Conservation (phyloP, 1,140 invertebrate species). For the Bathynomus jamesi region DNA sequence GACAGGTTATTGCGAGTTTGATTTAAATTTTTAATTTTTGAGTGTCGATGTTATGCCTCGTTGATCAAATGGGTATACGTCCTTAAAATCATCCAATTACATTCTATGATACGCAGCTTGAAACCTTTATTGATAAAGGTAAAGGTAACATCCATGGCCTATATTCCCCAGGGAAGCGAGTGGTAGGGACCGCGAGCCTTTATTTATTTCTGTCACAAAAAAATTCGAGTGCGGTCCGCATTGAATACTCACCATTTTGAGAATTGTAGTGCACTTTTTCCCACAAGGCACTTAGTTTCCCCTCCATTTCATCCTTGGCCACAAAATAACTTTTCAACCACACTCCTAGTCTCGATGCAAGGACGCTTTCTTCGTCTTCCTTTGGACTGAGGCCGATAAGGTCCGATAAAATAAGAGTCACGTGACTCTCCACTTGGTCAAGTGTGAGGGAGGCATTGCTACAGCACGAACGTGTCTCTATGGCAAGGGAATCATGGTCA, state of each 20-base stretch:
- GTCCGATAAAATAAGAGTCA: constrained; percentile 40
- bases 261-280: constrained; percentile 39
- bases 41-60: too few relatives aligned
- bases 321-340: constrained; percentile 47
- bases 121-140: too few relatives aligned
- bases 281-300: constrained; percentile 41
- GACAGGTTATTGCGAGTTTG: too few relatives aligned
- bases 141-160: too few relatives aligned
- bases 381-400: constrained; percentile 38
- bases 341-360: constrained; percentile 44
- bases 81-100: too few relatives aligned
- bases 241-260: constrained; percentile 10
- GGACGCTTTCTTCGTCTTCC: constrained; percentile 23
- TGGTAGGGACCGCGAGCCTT: too few relatives aligned
- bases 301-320: constrained; percentile 46
- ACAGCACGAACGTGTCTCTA: background rate
- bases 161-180: too few relatives aligned
- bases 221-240: too few relatives aligned
- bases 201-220: too few relatives aligned
- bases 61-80: too few relatives aligned
- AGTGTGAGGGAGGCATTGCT: background rate
- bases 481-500: background rate
- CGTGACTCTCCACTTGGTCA: constrained; percentile 24
- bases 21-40: too few relatives aligned
- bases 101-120: too few relatives aligned